Base-by-base conservation (phyloP, 2,113 vertebrate species). In the Rissa tridactyla region DNA sequence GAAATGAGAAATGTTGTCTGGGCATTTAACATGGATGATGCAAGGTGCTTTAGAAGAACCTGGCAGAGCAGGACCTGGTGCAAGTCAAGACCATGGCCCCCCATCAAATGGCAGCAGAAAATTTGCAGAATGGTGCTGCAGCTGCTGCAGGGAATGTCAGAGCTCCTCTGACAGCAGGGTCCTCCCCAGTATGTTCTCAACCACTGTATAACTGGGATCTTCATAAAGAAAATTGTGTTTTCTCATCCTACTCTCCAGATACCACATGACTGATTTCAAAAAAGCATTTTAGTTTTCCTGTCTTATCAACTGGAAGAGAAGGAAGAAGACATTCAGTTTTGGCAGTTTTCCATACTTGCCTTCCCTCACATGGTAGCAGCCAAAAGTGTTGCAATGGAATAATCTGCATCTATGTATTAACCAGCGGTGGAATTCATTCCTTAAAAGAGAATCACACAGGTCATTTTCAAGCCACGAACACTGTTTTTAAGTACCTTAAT, bases 271-370 rank as follows among this genome's bases (percentile, higher is more conserved):
- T 88, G 77, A 80, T 80, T 91, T 96, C 29, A 92, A 88, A 95
- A 96, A 83, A 76, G 71, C 58, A 61, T 87, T 91, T 94, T 61
- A 95, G 77, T 86, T 95, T 58, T 94, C 34, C 88, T 94, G 73
- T 91, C 92, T 92, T 92, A 94, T 95, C 95, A 92, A 92, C 86
- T 94, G 89, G 89, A 92, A 94, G 49, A 84, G 92, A 94, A 85
- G 81, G 84, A 94, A 97, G 86, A 94, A 95, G 95, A 82, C 78
- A 85, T 90, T 87, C 83, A 55, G 40, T 69, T 80, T 91, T 97
- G 97, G 96, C 95, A 92, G 82, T 89, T 96, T 92, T 96, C 91
- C 94, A 92, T 65, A 23, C 77, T 94, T 94, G 77, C 95, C 81
- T 96, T 94, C 73, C 73, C 36, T 95, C 92, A 89, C 84, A 91